Evolutionary conservation across 92 coral and sea anemone species (phyloP).

Genomic region (Actinostola sp.): DNA sequence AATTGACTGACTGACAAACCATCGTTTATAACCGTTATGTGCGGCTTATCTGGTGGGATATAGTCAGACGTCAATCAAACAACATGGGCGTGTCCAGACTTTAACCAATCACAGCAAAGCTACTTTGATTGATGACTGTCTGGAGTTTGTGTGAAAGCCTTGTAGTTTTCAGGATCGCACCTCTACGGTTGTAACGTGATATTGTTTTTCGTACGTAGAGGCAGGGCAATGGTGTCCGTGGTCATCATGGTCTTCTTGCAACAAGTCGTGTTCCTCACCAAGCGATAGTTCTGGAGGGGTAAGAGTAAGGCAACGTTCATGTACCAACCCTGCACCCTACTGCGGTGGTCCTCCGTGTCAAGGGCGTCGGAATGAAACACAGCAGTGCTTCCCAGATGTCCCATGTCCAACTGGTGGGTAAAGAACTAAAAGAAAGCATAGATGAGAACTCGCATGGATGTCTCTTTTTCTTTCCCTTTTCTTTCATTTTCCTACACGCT

Average conservation of each 20-base stretch:
- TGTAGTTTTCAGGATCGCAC: no score
- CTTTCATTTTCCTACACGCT: no score
- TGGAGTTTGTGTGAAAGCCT: not conserved
- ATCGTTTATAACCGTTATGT: no score
- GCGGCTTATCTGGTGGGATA: no score
- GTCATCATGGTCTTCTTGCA: slow-evolving; percentile 28
- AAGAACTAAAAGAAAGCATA: no score
- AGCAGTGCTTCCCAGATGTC: not conserved
- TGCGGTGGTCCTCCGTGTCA: slow-evolving; percentile 8
- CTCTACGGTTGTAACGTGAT: no score
- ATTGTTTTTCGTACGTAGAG: not conserved
- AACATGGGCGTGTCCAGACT: no score
- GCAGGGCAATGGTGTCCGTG: slow-evolving; percentile 4
- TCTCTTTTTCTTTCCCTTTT: no score
- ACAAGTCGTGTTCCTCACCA: not conserved
- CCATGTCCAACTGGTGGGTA: slow-evolving; percentile 16
- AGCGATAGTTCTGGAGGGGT: not conserved
- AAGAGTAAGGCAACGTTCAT: not conserved
- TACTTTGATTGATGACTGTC: not conserved
- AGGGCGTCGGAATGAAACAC: not conserved
- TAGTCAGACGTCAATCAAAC: no score
- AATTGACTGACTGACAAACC: no score
- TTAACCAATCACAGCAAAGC: no score
- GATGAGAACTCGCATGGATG: no score
- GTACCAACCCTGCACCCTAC: slow-evolving; percentile 4